Evolutionary conservation across 1,140 invertebrate species (phyloP).

Genomic region (Habropoda laboriosa): DNA sequence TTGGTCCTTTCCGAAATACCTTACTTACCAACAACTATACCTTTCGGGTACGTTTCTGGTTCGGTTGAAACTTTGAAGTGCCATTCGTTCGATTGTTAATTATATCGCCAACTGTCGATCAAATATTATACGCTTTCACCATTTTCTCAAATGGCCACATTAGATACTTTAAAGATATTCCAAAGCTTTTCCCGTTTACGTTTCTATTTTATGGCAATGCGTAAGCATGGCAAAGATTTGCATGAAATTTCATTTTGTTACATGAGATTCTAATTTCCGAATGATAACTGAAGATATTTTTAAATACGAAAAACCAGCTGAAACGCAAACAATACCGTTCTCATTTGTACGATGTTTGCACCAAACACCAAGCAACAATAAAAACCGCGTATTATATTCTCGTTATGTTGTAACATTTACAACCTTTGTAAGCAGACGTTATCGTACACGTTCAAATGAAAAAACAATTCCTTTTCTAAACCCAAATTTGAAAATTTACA

Average conservation of each 20-base stretch:
- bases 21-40: not conserved
- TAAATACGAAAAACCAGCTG: not conserved
- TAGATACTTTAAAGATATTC: slow-evolving; percentile 6
- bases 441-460: not conserved
- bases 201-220: slow-evolving; percentile 41
- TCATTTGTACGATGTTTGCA: not conserved
- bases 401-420: not conserved
- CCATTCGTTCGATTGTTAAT: not conserved
- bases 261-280: slow-evolving; percentile 24
- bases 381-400: no score
- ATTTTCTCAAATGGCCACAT: not conserved
- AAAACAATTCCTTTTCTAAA: not conserved
- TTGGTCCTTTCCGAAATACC: slow-evolving; percentile 9
- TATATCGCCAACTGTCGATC: slow-evolving; percentile 1
- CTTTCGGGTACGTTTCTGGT: not conserved
- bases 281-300: not conserved
- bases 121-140: slow-evolving; percentile 20
- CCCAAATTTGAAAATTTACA: not conserved
- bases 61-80: not conserved
- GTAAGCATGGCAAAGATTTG: slow-evolving; percentile 41
- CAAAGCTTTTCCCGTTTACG: not conserved
- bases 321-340: not conserved
- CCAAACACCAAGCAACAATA: not conserved
- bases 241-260: not conserved
- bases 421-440: not conserved